These are phyloP conservation scores for Sebastes schlegelii DNA, from an alignment of 2,113 vertebrate species.

Conservation along the genomic window DNA sequence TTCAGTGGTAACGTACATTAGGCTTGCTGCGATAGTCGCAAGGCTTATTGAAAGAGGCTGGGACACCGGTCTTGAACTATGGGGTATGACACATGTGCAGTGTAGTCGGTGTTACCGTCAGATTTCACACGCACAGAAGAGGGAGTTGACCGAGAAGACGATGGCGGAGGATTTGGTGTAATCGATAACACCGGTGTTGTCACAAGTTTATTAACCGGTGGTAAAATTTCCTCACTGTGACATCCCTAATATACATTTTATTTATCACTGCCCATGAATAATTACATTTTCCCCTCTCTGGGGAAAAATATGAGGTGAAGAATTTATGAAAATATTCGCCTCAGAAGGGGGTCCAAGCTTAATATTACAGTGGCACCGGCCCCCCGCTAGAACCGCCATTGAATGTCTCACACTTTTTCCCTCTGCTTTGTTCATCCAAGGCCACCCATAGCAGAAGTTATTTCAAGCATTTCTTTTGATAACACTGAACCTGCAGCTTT, in stretches of 20 bases:
- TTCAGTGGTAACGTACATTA: not conserved
- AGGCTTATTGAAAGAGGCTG: too few relatives aligned
- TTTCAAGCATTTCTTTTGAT: constrained; percentile 23
- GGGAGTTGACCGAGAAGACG: too few relatives aligned
- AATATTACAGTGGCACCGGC: not conserved
- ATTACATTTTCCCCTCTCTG: not conserved
- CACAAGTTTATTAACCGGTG: too few relatives aligned
- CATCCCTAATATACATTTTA: not conserved
- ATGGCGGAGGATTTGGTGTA: too few relatives aligned
- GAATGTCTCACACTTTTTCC: not conserved
- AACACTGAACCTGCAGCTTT: constrained; percentile 31
- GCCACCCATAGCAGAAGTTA: not conserved
- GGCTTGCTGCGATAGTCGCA: too few relatives aligned
- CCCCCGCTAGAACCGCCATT: not conserved
- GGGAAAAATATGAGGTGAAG: not conserved
- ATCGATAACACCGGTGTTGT: too few relatives aligned
- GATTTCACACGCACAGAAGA: too few relatives aligned
- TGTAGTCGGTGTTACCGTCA: too few relatives aligned
- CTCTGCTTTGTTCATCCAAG: not conserved
- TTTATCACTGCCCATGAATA: not conserved
- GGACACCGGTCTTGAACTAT: too few relatives aligned
- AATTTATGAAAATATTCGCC: not conserved
- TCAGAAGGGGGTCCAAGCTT: not conserved
- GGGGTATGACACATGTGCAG: too few relatives aligned
- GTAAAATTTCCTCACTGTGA: too few relatives aligned